Conservation (phyloP, 2,888 invertebrate genomes). For the Dicyrtomina minuta region DNA sequence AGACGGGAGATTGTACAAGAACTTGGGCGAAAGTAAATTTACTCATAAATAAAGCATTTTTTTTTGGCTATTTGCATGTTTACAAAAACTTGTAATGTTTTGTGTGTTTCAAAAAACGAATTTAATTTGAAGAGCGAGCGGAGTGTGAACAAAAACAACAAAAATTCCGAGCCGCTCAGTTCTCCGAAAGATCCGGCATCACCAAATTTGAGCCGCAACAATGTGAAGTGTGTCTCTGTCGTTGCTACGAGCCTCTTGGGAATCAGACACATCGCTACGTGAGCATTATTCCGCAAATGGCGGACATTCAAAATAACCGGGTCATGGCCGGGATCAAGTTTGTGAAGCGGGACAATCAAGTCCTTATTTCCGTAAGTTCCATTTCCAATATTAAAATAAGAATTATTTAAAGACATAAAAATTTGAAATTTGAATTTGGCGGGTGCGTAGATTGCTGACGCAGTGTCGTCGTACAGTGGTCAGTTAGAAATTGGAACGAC, state of each 20-base stretch:
- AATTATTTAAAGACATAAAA: neutral
- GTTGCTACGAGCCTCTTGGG: conserved; percentile 31
- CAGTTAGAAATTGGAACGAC: neutral
- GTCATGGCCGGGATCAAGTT: conserved; percentile 30
- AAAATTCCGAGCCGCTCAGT: conserved; percentile 4
- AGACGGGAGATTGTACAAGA: conserved; percentile 7
- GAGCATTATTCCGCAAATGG: conserved; percentile 26
- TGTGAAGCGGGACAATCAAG: conserved; percentile 24
- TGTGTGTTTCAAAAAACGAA: too few relatives aligned
- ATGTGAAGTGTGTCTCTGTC: conserved; percentile 36
- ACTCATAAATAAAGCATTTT: neutral
- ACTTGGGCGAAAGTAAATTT: conserved; percentile 29
- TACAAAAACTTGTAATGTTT: too few relatives aligned
- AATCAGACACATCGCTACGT: conserved; percentile 29
- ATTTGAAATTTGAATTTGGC: neutral
- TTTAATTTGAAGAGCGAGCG: conserved; percentile 5
- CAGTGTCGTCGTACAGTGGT: neutral
- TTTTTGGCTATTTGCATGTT: neutral
- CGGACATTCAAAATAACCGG: conserved; percentile 22
- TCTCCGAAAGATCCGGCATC: conserved; percentile 30
- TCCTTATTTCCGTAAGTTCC: conserved; percentile 26
- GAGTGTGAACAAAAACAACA: conserved; percentile 3
- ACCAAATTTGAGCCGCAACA: conserved; percentile 32
- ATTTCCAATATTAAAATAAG: neutral
- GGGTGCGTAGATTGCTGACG: conserved; percentile 29